Conservation (phyloP, 2,888 invertebrate genomes). For the Yponomeuta evonymella region DNA sequence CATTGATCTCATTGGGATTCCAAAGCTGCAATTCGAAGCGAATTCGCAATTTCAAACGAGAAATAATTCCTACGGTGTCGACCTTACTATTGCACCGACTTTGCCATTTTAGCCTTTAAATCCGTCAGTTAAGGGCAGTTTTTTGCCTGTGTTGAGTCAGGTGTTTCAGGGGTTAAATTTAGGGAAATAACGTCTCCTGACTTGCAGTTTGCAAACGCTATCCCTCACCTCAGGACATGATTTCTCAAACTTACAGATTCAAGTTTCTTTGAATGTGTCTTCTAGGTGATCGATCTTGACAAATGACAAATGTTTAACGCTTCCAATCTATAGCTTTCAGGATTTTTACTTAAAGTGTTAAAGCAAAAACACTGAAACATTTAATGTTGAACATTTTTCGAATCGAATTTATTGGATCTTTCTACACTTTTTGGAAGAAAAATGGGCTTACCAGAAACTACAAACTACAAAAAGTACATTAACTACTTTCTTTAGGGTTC, state of each 20-base stretch:
- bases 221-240: constrained; percentile 29
- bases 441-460: too few relatives aligned
- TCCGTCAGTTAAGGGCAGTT: not conserved
- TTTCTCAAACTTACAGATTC: too few relatives aligned
- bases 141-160: not conserved
- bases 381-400: constrained; percentile 16
- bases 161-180: constrained; percentile 24
- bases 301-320: too few relatives aligned
- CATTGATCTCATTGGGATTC: constrained; percentile 32
- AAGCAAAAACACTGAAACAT: constrained; percentile 1
- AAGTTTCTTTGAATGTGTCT: too few relatives aligned
- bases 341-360: too few relatives aligned
- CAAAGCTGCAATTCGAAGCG: constrained; percentile 30
- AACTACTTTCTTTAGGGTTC: too few relatives aligned
- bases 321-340: too few relatives aligned
- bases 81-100: constrained; percentile 2
- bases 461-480: too few relatives aligned
- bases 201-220: constrained; percentile 36
- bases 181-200: constrained; percentile 34
- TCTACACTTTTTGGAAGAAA: too few relatives aligned
- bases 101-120: constrained; percentile 22
- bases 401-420: too few relatives aligned
- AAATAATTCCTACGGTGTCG: constrained; percentile 28
- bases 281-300: too few relatives aligned
- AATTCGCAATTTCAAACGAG: constrained; percentile 28